phyloP scores from a whole-genome alignment of 2,888 invertebrate genomes.

The Pelosia muscerda region DNA sequence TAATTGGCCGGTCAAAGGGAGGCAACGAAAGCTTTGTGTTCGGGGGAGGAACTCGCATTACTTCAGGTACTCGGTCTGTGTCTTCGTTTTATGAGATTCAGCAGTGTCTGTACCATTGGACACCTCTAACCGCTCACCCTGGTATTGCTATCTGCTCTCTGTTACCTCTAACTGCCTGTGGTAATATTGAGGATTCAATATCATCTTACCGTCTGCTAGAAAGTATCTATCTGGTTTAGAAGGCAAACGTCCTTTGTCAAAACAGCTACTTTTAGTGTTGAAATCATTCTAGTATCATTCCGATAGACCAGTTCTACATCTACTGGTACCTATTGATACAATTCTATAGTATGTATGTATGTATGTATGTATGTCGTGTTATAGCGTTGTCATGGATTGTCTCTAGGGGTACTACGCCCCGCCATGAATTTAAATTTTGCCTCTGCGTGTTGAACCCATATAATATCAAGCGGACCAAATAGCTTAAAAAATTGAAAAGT shows the following conservation, averaged over 20 bases:
- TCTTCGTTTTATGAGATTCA: constrained; percentile 1
- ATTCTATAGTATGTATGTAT: neutral
- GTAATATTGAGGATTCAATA: neutral
- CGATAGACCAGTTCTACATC: neutral
- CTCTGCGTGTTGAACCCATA: neutral
- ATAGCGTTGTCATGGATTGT: neutral
- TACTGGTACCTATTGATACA: neutral
- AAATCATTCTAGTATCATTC: too few species aligned
- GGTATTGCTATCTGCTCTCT: too few species aligned
- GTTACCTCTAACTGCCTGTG: too few species aligned
- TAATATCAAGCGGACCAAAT: neutral
- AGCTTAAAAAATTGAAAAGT: neutral
- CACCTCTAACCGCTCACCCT: neutral
- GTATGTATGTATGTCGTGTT: neutral
- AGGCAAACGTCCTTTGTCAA: neutral
- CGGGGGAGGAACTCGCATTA: neutral
- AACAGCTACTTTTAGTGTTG: neutral
- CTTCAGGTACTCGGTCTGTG: neutral
- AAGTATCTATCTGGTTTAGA: neutral
- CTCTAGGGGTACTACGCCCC: too few species aligned
- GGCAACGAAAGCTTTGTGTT: neutral
- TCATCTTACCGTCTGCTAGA: neutral
- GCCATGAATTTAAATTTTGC: neutral
- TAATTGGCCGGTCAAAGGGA: neutral
- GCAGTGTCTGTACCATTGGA: neutral